A percentile compares a stretch with the other conserved stretches of the same genome.
phyloP scores from a whole-genome alignment of 1,140 invertebrate species.

The Drosophila sproati region DNA sequence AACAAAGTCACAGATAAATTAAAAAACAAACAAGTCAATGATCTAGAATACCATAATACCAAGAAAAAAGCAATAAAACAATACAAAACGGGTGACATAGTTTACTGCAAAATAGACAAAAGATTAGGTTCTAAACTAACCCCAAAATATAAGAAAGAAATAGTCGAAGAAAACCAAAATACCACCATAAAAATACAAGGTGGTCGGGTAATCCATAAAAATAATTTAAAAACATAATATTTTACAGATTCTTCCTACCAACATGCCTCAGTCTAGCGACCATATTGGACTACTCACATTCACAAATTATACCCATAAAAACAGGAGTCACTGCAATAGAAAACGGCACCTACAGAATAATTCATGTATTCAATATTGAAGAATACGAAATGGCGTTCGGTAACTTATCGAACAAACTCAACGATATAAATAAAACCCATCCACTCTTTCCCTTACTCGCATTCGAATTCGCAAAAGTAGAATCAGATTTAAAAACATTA shows the following conservation, averaged over 20 bases:
- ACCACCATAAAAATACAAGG: conserved; percentile 2
- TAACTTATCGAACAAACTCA: too few species aligned
- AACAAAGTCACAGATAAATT: too few species aligned
- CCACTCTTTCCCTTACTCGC: too few species aligned
- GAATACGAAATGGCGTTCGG: not conserved
- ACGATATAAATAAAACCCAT: too few species aligned
- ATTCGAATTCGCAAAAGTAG: too few species aligned
- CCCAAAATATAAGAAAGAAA: conserved; percentile 29
- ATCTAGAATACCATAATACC: not conserved
- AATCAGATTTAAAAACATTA: too few species aligned
- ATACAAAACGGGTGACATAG: not conserved
- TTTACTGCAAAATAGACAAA: conserved; percentile 18
- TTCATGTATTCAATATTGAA: not conserved
- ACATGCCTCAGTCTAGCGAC: too few species aligned
- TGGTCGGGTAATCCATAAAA: conserved; percentile 14
- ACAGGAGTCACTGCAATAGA: not conserved
- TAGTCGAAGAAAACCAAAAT: conserved; percentile 1
- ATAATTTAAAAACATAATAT: not conserved
- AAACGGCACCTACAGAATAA: not conserved
- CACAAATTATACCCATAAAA: not conserved
- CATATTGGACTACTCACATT: not conserved
- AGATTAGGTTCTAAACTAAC: conserved; percentile 21
- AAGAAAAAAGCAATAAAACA: not conserved
- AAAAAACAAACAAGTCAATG: not conserved
- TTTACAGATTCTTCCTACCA: not conserved